These are phyloP conservation scores for Byasa hedistus DNA, from an alignment of 2,888 invertebrate species.

Conservation along the genomic window DNA sequence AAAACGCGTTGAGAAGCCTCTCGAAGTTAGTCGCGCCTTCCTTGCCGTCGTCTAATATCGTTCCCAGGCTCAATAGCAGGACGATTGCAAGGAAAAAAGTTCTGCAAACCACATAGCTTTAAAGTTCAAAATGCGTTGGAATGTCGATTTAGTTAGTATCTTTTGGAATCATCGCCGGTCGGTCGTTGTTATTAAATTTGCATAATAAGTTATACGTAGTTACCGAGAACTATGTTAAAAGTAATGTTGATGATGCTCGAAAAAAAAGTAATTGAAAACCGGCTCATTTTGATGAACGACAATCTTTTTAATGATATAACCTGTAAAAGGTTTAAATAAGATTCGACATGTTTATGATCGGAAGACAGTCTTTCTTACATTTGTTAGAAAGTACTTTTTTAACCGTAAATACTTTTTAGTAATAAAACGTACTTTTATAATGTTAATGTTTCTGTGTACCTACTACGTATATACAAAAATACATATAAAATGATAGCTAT, in stretches of 20 bases:
- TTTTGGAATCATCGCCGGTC: slow-evolving; percentile 6
- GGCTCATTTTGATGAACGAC: neutral
- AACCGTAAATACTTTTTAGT: too few relatives aligned
- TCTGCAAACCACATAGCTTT: slow-evolving; percentile 42
- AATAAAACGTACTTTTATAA: too few relatives aligned
- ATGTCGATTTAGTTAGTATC: neutral
- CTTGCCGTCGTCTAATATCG: slow-evolving; percentile 66
- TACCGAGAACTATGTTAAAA: slow-evolving; percentile 9
- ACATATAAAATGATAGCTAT: too few relatives aligned
- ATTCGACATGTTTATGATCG: too few relatives aligned
- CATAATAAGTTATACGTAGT: slow-evolving; percentile 21
- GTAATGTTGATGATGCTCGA: slow-evolving; percentile 19
- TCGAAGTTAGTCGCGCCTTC: slow-evolving; percentile 71
- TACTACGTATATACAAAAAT: too few relatives aligned
- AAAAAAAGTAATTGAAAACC: slow-evolving; percentile 10
- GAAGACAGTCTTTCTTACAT: too few relatives aligned
- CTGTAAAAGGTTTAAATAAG: too few relatives aligned
- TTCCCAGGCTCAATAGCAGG: slow-evolving; percentile 64
- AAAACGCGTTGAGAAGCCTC: slow-evolving; percentile 74
- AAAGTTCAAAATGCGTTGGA: slow-evolving; percentile 11
- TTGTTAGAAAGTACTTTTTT: too few relatives aligned
- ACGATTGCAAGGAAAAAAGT: slow-evolving; percentile 68
- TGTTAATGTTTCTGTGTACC: too few relatives aligned
- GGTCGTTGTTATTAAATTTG: slow-evolving; percentile 23
- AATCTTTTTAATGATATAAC: neutral